These are phyloP conservation scores for Cebus imitator DNA, from an alignment of 2,113 vertebrate genomes.

Conservation along the genomic window DNA sequence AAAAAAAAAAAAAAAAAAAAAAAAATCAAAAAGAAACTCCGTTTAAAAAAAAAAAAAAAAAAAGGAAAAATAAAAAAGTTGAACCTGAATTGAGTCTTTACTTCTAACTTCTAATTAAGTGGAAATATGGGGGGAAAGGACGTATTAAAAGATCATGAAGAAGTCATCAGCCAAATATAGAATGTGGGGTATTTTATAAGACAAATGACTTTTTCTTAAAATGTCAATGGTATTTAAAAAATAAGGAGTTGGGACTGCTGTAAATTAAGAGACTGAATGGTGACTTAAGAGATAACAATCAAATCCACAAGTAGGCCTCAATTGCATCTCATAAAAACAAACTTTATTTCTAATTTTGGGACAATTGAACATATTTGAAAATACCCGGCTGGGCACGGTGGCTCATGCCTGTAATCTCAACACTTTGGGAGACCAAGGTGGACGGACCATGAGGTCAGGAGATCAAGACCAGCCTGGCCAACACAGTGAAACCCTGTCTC, in stretches of 20 bases:
- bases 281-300: neutral
- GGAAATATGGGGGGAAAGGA: neutral
- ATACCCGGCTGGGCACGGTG: neutral
- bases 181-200: neutral
- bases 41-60: no score
- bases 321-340: neutral
- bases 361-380: neutral
- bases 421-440: no score
- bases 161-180: neutral
- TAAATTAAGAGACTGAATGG: neutral
- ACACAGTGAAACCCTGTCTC: no score
- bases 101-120: neutral
- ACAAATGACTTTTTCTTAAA: neutral
- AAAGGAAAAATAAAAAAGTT: neutral
- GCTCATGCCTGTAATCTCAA: no score
- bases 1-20: neutral
- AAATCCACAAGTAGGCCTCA: neutral
- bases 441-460: no score
- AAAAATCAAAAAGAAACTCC: no score
- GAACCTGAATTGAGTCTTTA: neutral
- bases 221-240: neutral
- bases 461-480: no score
- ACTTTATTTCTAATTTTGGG: neutral
- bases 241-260: neutral
- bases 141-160: neutral